Conservation (phyloP, 1,140 invertebrate species). For the Drosophila ambigua region DNA sequence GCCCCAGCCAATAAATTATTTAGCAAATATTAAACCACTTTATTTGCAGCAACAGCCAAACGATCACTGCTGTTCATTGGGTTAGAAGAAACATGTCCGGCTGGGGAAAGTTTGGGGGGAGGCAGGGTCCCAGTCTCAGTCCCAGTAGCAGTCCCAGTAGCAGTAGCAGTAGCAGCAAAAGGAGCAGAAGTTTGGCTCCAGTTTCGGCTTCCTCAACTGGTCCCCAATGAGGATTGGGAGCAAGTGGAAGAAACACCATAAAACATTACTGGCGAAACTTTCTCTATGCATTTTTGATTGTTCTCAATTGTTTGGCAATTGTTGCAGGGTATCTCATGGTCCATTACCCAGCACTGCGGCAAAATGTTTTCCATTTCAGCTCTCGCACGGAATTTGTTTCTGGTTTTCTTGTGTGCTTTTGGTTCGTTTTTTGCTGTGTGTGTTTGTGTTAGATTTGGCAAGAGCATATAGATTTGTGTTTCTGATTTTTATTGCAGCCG, state of each 20-base stretch:
- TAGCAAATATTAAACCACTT: constrained; percentile 33
- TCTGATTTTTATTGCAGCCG: constrained; percentile 67
- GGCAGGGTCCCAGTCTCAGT: no score
- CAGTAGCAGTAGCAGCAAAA: neutral
- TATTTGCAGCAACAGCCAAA: neutral
- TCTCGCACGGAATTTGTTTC: constrained; percentile 6
- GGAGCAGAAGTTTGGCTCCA: constrained; percentile 14
- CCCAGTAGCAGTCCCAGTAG: no score
- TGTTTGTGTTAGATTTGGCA: constrained; percentile 19
- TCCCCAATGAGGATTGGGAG: constrained; percentile 35
- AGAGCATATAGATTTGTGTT: constrained; percentile 46
- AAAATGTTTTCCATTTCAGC: constrained; percentile 45
- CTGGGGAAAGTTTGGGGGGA: neutral
- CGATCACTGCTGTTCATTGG: constrained; percentile 16
- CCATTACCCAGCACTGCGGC: constrained; percentile 45
- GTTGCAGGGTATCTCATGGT: constrained; percentile 54
- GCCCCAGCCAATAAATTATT: constrained; percentile 28
- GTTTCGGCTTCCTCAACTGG: constrained; percentile 27
- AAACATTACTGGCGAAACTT: constrained; percentile 46
- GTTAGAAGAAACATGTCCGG: constrained; percentile 15
- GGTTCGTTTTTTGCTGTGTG: constrained; percentile 4
- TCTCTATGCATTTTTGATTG: constrained; percentile 59
- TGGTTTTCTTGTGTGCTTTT: constrained; percentile 36
- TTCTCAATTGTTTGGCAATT: constrained; percentile 49
- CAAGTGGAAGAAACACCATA: constrained; percentile 36